Evolutionary conservation across 2,797 vertebrate species (phyloP).

Genomic region (Novumbra hubbsi): DNA sequence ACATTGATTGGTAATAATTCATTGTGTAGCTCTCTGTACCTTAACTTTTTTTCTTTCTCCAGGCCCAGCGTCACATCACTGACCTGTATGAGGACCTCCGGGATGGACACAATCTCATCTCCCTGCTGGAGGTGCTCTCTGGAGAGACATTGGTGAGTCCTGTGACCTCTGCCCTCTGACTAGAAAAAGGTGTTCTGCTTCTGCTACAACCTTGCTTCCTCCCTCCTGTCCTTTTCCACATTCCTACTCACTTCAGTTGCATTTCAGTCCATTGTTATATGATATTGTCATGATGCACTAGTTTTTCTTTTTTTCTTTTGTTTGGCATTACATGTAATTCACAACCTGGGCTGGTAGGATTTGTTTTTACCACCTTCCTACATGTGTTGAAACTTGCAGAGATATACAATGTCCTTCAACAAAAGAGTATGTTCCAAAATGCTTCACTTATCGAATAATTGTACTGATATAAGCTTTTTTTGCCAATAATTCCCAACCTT

Average conservation of each 20-base stretch:
- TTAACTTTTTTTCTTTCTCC: background rate
- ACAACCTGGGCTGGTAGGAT: slow-evolving; percentile 7
- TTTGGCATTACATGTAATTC: slow-evolving; percentile 1
- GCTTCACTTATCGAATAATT: slow-evolving; percentile 23
- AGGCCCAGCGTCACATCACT: slow-evolving; percentile 92
- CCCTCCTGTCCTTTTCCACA: background rate
- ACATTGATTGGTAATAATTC: background rate
- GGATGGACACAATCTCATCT: slow-evolving; percentile 97
- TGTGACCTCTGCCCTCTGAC: slow-evolving; percentile 24
- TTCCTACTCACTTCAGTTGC: slow-evolving; percentile 24
- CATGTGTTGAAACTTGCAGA: slow-evolving; percentile 47
- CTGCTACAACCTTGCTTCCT: slow-evolving; percentile 25
- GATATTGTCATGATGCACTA: slow-evolving; percentile 8
- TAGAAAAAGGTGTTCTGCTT: slow-evolving; percentile 17
- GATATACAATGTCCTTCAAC: slow-evolving; percentile 19
- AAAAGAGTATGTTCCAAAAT: slow-evolving; percentile 41
- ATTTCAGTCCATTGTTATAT: background rate
- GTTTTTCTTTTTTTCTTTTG: slow-evolving; percentile 25
- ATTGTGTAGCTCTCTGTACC: background rate
- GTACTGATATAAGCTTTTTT: slow-evolving; percentile 17
- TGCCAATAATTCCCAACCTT: slow-evolving; percentile 21
- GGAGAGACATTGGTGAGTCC: slow-evolving; percentile 89
- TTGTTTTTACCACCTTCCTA: slow-evolving; percentile 32
- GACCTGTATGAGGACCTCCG: slow-evolving; percentile 94
- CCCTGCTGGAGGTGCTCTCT: slow-evolving; percentile 92